Percentiles rank a stretch among this genome's conserved stretches.
These are phyloP conservation scores for Tribolium madens DNA, from an alignment of 1,140 invertebrate genomes.

Conservation along the genomic window DNA sequence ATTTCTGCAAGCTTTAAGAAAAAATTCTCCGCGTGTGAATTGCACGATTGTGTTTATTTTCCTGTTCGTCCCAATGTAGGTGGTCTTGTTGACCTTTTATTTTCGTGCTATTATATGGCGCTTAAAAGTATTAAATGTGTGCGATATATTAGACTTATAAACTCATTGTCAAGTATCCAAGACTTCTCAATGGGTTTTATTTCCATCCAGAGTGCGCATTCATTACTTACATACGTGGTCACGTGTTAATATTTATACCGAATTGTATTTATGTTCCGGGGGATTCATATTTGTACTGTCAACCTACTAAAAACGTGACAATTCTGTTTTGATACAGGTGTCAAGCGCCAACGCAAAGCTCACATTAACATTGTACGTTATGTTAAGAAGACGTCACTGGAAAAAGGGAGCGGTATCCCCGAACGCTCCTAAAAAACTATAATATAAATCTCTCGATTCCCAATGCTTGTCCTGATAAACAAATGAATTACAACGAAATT, in stretches of 20 bases:
- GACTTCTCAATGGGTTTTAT: background rate
- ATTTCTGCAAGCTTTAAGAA: background rate
- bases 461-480: slow-evolving; percentile 45
- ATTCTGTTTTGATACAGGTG: slow-evolving; percentile 46
- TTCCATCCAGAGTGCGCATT: background rate
- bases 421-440: slow-evolving; percentile 42
- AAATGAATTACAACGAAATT: slow-evolving; percentile 44
- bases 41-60: slow-evolving; percentile 20
- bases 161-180: slow-evolving; percentile 33
- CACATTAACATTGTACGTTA: slow-evolving; percentile 42
- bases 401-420: slow-evolving; percentile 41
- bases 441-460: slow-evolving; percentile 44
- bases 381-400: slow-evolving; percentile 39
- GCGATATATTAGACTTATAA: slow-evolving; percentile 44
- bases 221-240: background rate
- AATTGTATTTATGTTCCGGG: slow-evolving; percentile 16
- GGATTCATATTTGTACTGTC: background rate
- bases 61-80: slow-evolving; percentile 32
- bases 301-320: slow-evolving; percentile 41
- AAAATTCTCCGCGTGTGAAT: slow-evolving; percentile 11
- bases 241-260: slow-evolving; percentile 40
- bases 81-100: slow-evolving; percentile 44
- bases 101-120: slow-evolving; percentile 41
- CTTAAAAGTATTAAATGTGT: slow-evolving; percentile 44
- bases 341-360: slow-evolving; percentile 46